Evolutionary conservation across 2,888 invertebrate genomes (phyloP).

Genomic region (Chesias legatella): DNA sequence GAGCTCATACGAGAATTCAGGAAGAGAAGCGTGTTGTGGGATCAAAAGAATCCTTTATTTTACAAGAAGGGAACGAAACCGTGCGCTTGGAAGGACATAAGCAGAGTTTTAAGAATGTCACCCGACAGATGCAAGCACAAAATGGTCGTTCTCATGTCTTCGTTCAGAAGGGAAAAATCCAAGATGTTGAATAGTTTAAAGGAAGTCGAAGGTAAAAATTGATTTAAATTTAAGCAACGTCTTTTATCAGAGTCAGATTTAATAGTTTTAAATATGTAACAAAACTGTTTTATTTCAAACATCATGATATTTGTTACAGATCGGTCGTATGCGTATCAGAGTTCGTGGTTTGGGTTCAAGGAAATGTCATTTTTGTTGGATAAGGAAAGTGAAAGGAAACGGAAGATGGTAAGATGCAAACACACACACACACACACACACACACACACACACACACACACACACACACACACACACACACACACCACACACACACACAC

Average conservation of each 20-base stretch:
- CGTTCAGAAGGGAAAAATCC: conserved; percentile 49
- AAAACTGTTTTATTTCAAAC: too few relatives aligned
- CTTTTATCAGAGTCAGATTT: too few relatives aligned
- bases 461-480: too few relatives aligned
- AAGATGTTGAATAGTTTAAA: conserved; percentile 33
- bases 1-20: conserved; percentile 43
- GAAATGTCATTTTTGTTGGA: conserved; percentile 46
- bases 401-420: conserved; percentile 33
- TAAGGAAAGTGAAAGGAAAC: conserved; percentile 37
- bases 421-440: conserved; percentile 14
- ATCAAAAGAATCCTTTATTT: conserved; percentile 33
- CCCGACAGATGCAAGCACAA: conserved; percentile 43
- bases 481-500: too few relatives aligned
- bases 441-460: too few relatives aligned
- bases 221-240: neutral
- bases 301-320: too few relatives aligned
- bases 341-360: conserved; percentile 48
- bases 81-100: conserved; percentile 41
- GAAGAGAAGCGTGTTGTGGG: conserved; percentile 42
- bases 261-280: too few relatives aligned
- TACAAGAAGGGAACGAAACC: conserved; percentile 40
- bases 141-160: conserved; percentile 44
- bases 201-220: conserved; percentile 9
- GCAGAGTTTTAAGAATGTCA: conserved; percentile 27
- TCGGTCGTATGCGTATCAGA: conserved; percentile 25